These are phyloP conservation scores for Syndactyla subalaris DNA, from an alignment of 2,797 vertebrate genomes.

Conservation along the genomic window DNA sequence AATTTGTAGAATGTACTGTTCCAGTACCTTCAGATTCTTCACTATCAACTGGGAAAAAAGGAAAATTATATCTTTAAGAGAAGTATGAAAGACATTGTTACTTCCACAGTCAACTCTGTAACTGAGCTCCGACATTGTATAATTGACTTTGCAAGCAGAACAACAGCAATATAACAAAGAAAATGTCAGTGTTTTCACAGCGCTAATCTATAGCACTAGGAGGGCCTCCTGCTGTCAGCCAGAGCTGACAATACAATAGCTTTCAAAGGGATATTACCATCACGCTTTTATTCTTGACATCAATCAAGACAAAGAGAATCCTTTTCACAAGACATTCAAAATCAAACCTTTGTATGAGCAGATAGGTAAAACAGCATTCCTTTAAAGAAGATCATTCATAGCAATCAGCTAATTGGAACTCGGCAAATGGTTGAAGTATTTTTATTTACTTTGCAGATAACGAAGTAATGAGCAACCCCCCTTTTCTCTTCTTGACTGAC, in stretches of 20 bases:
- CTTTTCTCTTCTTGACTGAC: constrained; percentile 61
- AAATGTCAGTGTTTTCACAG: constrained; percentile 84
- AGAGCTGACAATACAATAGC: constrained; percentile 83
- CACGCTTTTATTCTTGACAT: constrained; percentile 83
- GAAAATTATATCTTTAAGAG: constrained; percentile 79
- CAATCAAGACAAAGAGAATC: constrained; percentile 83
- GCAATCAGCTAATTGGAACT: constrained; percentile 80
- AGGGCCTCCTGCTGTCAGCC: constrained; percentile 82
- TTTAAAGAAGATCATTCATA: constrained; percentile 72
- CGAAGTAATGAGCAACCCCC: constrained; percentile 31
- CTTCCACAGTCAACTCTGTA: constrained; percentile 80
- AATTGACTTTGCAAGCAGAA: constrained; percentile 83
- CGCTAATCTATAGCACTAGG: constrained; percentile 81
- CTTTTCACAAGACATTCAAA: constrained; percentile 81
- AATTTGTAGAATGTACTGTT: constrained; percentile 66
- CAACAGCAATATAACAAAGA: constrained; percentile 82
- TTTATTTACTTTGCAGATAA: constrained; percentile 77
- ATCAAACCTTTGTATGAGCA: constrained; percentile 76
- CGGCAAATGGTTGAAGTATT: constrained; percentile 72
- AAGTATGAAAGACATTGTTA: constrained; percentile 75
- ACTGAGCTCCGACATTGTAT: constrained; percentile 80
- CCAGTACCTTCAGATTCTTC: constrained; percentile 60
- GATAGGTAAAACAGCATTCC: constrained; percentile 77
- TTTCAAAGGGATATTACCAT: constrained; percentile 84
- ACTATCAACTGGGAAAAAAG: constrained; percentile 69